Percentiles rank a stretch among this genome's conserved stretches.
Conservation (phyloP, 2,888 invertebrate genomes). For the Adineta ricciae region DNA sequence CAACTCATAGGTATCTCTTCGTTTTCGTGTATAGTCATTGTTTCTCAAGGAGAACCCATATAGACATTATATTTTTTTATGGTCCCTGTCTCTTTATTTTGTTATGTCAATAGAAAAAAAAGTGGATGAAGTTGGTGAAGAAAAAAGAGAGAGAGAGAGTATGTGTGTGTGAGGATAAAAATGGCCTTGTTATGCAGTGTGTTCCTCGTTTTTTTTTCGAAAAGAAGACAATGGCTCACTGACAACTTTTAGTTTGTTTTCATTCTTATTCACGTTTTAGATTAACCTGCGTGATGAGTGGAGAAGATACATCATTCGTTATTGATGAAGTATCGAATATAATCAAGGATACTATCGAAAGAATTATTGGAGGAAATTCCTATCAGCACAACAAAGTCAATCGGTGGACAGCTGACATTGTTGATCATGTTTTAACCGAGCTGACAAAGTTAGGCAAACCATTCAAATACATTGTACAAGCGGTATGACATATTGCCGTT, state of each 20-base stretch:
- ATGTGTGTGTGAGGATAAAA: neutral
- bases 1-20: neutral
- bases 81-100: neutral
- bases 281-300: neutral
- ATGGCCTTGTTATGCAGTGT: neutral
- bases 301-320: conserved; percentile 31
- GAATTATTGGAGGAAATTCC: conserved; percentile 32
- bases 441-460: conserved; percentile 89
- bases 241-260: neutral
- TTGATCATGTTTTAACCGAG: conserved; percentile 83
- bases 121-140: no score
- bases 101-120: neutral
- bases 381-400: conserved; percentile 94
- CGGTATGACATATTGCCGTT: neutral
- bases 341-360: conserved; percentile 32
- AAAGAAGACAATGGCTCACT: neutral
- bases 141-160: neutral
- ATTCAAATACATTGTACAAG: conserved; percentile 78
- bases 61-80: neutral
- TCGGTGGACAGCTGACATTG: conserved; percentile 91
- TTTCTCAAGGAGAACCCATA: neutral
- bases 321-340: conserved; percentile 33
- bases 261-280: neutral
- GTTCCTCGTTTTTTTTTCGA: neutral
- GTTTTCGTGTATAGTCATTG: neutral